A percentile compares a stretch with the other conserved stretches of the same genome.
Conservation (phyloP, 2,797 vertebrate species). For the Gila robusta region DNA sequence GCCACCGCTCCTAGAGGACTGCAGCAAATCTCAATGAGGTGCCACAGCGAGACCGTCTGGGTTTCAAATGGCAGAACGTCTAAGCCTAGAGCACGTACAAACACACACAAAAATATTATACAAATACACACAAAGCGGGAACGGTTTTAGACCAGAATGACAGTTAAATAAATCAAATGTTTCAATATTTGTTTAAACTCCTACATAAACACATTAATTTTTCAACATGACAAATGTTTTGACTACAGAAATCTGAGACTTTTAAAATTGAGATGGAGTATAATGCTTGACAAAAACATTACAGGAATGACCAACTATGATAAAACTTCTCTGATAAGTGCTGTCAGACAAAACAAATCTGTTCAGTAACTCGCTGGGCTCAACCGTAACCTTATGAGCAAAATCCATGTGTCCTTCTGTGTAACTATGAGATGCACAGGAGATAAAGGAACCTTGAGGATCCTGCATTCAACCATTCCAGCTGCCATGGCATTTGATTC, state of each 20-base stretch:
- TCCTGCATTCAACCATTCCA: slow-evolving; percentile 18
- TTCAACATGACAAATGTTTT: neutral
- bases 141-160: neutral
- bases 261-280: neutral
- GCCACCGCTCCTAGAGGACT: slow-evolving; percentile 65
- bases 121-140: neutral
- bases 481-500: slow-evolving; percentile 40
- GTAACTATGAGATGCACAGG: neutral
- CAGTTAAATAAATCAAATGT: neutral
- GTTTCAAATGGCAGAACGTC: slow-evolving; percentile 36
- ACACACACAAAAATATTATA: neutral
- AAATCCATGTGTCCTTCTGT: neutral
- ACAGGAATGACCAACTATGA: neutral
- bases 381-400: slow-evolving; percentile 18
- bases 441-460: slow-evolving; percentile 32
- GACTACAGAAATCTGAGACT: neutral
- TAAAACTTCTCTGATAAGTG: slow-evolving; percentile 29
- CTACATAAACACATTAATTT: neutral
- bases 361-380: neutral
- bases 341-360: slow-evolving; percentile 35
- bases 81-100: slow-evolving; percentile 30
- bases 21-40: slow-evolving; percentile 58
- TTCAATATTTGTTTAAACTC: neutral
- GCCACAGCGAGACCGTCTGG: slow-evolving; percentile 52
- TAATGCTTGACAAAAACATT: slow-evolving; percentile 1